Evolutionary conservation across 2,888 invertebrate genomes (phyloP).

Genomic region (Drosophila sordidula): DNA sequence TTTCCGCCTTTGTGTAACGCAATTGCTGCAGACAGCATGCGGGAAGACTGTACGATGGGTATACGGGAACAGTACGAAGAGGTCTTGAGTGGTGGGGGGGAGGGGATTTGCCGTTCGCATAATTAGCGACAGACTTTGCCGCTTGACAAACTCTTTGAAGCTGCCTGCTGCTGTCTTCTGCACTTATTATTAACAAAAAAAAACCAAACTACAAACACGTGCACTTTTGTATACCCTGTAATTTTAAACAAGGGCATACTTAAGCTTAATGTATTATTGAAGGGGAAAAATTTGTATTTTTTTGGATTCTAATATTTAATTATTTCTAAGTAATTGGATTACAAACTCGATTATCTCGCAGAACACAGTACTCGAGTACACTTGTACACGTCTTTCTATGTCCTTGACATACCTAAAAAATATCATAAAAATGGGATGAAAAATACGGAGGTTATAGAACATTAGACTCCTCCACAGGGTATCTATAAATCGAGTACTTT

Average conservation of each 20-base stretch:
- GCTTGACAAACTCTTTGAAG: slow-evolving; percentile 81
- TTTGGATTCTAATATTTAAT: no score
- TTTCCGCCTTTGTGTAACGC: slow-evolving; percentile 69
- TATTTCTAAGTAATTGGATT: no score
- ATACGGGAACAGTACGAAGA: neutral
- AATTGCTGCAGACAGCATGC: slow-evolving; percentile 72
- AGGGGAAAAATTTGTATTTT: no score
- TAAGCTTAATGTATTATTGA: no score
- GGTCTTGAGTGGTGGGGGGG: no score
- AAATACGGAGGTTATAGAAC: neutral
- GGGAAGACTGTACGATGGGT: slow-evolving; percentile 46
- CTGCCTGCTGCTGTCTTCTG: slow-evolving; percentile 46
- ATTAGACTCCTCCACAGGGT: neutral
- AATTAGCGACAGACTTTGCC: slow-evolving; percentile 81
- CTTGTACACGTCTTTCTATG: no score
- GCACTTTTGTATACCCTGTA: slow-evolving; percentile 41
- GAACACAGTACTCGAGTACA: no score
- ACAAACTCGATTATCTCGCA: no score
- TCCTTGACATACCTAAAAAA: no score
- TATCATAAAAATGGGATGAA: no score
- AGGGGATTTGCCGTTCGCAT: slow-evolving; percentile 54
- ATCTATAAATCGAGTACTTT: neutral
- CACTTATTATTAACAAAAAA: slow-evolving; percentile 23
- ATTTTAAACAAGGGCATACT: neutral
- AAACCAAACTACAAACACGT: slow-evolving; percentile 66